Evolutionary conservation across 2,888 invertebrate genomes (phyloP).

Genomic region (Sminthurinus aureus): DNA sequence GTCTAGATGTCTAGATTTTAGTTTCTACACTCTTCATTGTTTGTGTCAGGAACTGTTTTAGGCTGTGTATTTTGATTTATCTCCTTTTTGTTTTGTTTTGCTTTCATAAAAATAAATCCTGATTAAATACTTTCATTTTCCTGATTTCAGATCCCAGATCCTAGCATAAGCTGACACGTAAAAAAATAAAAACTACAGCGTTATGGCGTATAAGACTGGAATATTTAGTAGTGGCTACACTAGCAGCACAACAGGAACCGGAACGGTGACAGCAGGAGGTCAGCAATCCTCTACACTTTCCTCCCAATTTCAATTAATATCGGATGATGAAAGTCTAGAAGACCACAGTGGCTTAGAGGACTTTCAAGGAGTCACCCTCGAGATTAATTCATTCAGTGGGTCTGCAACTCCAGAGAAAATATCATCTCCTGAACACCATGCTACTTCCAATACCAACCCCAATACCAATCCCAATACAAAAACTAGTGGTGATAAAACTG

Average conservation of each 20-base stretch:
- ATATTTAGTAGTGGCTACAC: not conserved
- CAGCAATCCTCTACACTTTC: not conserved
- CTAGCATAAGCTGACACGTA: too few species aligned
- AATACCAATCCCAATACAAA: not conserved
- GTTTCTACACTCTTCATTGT: too few species aligned
- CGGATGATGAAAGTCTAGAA: conserved; percentile 57
- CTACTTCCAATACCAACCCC: not conserved
- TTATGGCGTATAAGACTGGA: not conserved
- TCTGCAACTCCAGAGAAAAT: not conserved
- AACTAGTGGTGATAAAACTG: too few species aligned
- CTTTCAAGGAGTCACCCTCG: conserved; percentile 60
- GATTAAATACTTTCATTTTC: too few species aligned
- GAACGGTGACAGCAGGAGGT: not conserved
- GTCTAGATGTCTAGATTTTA: too few species aligned
- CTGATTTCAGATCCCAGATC: too few species aligned
- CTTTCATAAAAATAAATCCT: too few species aligned
- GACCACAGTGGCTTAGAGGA: conserved; percentile 54
- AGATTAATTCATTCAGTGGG: conserved; percentile 29
- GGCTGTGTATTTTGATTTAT: too few species aligned
- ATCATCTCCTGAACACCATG: not conserved
- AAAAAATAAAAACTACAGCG: not conserved
- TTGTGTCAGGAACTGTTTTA: too few species aligned
- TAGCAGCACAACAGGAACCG: not conserved
- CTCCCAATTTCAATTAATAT: conserved; percentile 26
- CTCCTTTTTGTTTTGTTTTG: too few species aligned